A percentile compares a stretch with the other conserved stretches of the same genome.
Conservation (phyloP, 2,797 vertebrate species). For the Anguilla anguilla region DNA sequence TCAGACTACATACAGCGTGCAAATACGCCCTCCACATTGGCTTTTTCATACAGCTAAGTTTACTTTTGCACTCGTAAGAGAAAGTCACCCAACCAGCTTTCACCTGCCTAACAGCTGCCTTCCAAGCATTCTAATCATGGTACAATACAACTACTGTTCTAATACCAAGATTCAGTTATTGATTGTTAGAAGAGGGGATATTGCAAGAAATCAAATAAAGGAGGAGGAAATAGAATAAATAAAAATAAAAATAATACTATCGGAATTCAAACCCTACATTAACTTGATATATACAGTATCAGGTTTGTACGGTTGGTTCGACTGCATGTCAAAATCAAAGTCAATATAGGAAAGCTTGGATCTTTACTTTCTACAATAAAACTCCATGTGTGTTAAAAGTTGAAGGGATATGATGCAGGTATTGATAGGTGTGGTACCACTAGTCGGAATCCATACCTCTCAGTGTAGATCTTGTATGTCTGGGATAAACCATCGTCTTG, state of each 20-base stretch:
- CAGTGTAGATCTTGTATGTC: conserved; percentile 73
- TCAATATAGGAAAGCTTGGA: background rate
- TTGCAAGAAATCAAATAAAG: background rate
- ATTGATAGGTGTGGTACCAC: background rate
- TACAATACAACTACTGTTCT: background rate
- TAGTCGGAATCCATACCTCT: conserved; percentile 66
- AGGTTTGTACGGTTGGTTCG: background rate
- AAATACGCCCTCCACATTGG: background rate
- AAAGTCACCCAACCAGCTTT: background rate
- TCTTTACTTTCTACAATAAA: background rate
- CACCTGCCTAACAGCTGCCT: background rate
- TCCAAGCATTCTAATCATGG: background rate
- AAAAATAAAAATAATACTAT: background rate
- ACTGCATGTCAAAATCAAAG: background rate
- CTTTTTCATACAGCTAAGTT: background rate
- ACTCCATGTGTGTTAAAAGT: background rate
- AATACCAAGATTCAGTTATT: background rate
- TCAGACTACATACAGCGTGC: background rate
- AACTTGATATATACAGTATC: background rate
- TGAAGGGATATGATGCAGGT: background rate
- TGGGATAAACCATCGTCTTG: conserved; percentile 76
- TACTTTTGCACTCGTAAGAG: background rate
- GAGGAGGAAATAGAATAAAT: background rate
- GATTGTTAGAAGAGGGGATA: background rate
- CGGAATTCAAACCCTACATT: background rate